Base-by-base conservation (phyloP, 2,888 invertebrate genomes). In the Drosophila rubida region DNA sequence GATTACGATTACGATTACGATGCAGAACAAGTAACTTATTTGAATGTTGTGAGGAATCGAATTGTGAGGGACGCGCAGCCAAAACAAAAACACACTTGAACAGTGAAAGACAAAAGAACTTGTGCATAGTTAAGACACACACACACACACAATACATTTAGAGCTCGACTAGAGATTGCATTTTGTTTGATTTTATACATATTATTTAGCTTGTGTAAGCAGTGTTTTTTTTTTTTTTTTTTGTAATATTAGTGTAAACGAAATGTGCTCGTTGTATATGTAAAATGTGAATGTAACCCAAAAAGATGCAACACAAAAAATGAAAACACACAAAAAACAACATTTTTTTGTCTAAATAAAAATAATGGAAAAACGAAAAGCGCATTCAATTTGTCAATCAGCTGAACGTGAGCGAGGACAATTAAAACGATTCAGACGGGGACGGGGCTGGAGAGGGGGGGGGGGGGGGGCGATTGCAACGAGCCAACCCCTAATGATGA, bases 401-500 rank as follows among this genome's bases (percentile, higher is more conserved):
- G 7, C 7, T 6, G 1, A 25, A 1, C 4, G 25, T 59, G 39
- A 30, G 35, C 44, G 46, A 54, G 13, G 35, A 63, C 83, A 86
- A 87, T 83, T 83, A 79, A 76, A 75, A 74, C 66, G 73, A 74
- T 78, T 65, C 74, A 69, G 23, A 46, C 60, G 49, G 45, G 35
- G 11, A 32, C 1, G 25, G n/a, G 53, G 9, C n/a, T 19, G 22
- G 42, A 8, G 13, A 16, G n/a, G 13, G 16, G 8, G 25, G 61
- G 14, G 25, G 25, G 39, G 62, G 30, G 23, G 25, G 39, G 19
- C 25, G 1, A 22, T 42, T 53, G 53, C 30, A 27, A 7, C 66
- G 30, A 57, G 64, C 62, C 85, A 80, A 87, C 85, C 85, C 85
- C 78, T 86, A 83, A 83, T 83, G 83, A 79, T 83, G 71, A 87